These are phyloP conservation scores for Flexamia atlantica DNA, from an alignment of 2,888 invertebrate species.

Conservation along the genomic window DNA sequence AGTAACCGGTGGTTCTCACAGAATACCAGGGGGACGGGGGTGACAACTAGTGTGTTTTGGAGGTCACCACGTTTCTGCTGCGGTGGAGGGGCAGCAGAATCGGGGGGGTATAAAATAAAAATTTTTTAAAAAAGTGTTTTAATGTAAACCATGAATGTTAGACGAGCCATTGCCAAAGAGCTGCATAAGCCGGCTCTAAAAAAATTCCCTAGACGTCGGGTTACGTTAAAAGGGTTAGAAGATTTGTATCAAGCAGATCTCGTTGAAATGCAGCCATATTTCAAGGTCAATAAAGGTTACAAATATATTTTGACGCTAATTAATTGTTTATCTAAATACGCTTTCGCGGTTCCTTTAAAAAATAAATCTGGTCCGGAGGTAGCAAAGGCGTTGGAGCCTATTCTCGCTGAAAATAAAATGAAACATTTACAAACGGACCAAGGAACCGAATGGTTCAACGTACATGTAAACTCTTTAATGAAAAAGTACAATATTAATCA, in stretches of 20 bases:
- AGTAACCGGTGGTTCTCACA: not conserved
- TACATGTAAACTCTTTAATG: not conserved
- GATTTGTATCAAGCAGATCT: conserved; percentile 64
- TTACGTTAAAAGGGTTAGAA: conserved; percentile 57
- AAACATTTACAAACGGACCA: conserved; percentile 60
- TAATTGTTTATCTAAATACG: conserved; percentile 58
- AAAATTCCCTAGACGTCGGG: conserved; percentile 52
- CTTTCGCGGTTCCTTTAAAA: conserved; percentile 58
- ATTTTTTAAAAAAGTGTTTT: not conserved
- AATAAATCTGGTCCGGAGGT: conserved; percentile 38
- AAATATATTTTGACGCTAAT: conserved; percentile 60
- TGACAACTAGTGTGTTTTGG: not conserved
- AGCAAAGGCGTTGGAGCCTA: conserved; percentile 1
- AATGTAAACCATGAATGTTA: conserved; percentile 45
- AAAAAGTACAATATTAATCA: conserved; percentile 54
- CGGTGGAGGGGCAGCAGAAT: not conserved
- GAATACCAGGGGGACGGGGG: not conserved
- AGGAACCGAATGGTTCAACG: conserved; percentile 55
- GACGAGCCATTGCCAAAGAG: conserved; percentile 32
- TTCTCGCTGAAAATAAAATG: conserved; percentile 26
- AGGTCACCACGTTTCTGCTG: not conserved
- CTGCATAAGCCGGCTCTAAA: conserved; percentile 49
- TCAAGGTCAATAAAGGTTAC: conserved; percentile 57
- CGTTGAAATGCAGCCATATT: conserved; percentile 60
- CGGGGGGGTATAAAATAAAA: not conserved